These are phyloP conservation scores for Perccottus glenii DNA, from an alignment of 2,113 vertebrate species.

Conservation along the genomic window DNA sequence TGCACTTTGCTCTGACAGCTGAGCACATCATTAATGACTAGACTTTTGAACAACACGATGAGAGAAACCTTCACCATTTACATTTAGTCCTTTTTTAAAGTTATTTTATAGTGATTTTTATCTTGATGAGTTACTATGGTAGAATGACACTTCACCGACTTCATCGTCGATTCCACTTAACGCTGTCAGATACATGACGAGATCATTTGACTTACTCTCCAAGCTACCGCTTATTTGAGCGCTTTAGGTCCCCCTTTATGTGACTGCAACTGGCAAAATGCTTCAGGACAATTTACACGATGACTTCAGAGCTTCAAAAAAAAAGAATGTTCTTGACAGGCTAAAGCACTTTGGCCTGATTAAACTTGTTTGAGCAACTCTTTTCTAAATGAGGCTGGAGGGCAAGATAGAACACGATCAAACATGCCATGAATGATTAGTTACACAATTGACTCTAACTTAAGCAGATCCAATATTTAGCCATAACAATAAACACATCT, in stretches of 20 bases:
- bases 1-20: no score
- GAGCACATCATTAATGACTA: not conserved
- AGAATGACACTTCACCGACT: not conserved
- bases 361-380: slow-evolving; percentile 55
- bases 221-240: no score
- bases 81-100: not conserved
- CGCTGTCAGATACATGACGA: no score
- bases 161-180: no score
- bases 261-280: not conserved
- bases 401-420: slow-evolving; percentile 55
- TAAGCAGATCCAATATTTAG: slow-evolving; percentile 53
- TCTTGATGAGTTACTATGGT: no score
- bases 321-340: slow-evolving; percentile 44
- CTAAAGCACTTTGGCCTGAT: slow-evolving; percentile 54
- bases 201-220: no score
- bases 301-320: slow-evolving; percentile 24
- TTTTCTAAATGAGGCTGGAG: slow-evolving; percentile 56
- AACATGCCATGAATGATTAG: slow-evolving; percentile 58
- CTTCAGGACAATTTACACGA: slow-evolving; percentile 43
- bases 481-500: slow-evolving; percentile 61
- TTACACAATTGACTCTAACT: slow-evolving; percentile 59
- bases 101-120: no score
- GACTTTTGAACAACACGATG: not conserved
- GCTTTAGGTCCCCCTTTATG: not conserved
- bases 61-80: not conserved